Evolutionary conservation across 2,113 vertebrate genomes (phyloP).

Genomic region (Colistium nudipinnis): DNA sequence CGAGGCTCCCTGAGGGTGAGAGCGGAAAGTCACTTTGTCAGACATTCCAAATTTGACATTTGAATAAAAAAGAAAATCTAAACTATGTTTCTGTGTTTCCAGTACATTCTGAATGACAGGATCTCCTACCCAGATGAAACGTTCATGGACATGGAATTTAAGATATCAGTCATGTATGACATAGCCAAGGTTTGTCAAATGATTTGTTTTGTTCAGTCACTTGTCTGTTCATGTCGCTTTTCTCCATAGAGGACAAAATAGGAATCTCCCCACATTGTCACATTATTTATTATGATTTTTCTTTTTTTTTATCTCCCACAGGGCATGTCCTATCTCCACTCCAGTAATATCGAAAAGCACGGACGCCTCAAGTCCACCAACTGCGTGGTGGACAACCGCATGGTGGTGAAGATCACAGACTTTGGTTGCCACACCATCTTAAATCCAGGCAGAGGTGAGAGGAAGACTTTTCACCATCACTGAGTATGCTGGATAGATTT

Average conservation of each 20-base stretch:
- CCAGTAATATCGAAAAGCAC: constrained; percentile 91
- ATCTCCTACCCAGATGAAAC: constrained; percentile 97
- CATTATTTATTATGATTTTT: background rate
- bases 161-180: constrained; percentile 97
- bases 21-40: background rate
- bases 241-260: background rate
- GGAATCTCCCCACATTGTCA: background rate
- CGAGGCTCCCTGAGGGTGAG: constrained; percentile 95
- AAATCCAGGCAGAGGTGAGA: constrained; percentile 85
- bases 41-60: too few species aligned
- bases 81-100: background rate
- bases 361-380: constrained; percentile 97
- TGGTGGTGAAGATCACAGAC: constrained; percentile 99
- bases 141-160: constrained; percentile 99
- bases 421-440: constrained; percentile 94
- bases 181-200: constrained; percentile 89
- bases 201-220: background rate
- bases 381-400: constrained; percentile 95
- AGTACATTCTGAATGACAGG: constrained; percentile 95
- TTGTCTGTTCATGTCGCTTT: background rate
- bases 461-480: background rate
- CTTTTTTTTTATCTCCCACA: constrained; percentile 54
- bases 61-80: background rate
- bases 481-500: too few species aligned
- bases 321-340: constrained; percentile 98